Percentiles rank a stretch among this genome's conserved stretches.
These are phyloP conservation scores for Luffia ferchaultella DNA, from an alignment of 2,888 invertebrate genomes.

Conservation along the genomic window DNA sequence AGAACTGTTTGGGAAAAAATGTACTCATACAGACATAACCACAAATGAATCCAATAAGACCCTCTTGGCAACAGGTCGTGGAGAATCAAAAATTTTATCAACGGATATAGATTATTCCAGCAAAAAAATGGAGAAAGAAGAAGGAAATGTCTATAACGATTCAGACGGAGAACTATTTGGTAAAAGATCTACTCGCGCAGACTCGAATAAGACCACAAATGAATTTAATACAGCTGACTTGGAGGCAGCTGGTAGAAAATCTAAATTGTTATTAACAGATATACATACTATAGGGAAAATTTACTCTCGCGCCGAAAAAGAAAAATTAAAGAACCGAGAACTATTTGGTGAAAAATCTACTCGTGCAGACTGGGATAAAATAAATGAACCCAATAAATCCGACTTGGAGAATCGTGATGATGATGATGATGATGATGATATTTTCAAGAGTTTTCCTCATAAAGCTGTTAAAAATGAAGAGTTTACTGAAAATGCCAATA, in stretches of 20 bases:
- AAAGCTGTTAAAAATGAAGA: not conserved
- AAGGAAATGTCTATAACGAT: too few relatives aligned
- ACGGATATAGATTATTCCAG: not conserved
- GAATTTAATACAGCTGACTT: too few relatives aligned
- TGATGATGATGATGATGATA: conserved; percentile 1
- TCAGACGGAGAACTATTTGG: too few relatives aligned
- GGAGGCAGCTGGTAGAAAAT: too few relatives aligned
- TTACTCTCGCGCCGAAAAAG: too few relatives aligned
- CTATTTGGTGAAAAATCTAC: too few relatives aligned
- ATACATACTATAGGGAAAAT: too few relatives aligned
- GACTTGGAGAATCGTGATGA: too few relatives aligned
- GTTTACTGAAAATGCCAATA: conserved; percentile 2
- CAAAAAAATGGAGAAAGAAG: not conserved
- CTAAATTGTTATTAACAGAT: too few relatives aligned
- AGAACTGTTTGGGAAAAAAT: not conserved
- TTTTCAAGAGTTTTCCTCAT: conserved; percentile 11
- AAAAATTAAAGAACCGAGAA: too few relatives aligned
- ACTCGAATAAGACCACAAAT: too few relatives aligned
- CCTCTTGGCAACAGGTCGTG: not conserved
- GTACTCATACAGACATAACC: not conserved
- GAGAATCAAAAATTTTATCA: not conserved
- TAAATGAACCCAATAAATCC: not conserved
- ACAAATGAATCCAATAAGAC: not conserved
- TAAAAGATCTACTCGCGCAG: too few relatives aligned
- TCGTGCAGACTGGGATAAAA: not conserved